phyloP scores from a whole-genome alignment of 1,140 invertebrate species.

The Holotrichia oblita region DNA sequence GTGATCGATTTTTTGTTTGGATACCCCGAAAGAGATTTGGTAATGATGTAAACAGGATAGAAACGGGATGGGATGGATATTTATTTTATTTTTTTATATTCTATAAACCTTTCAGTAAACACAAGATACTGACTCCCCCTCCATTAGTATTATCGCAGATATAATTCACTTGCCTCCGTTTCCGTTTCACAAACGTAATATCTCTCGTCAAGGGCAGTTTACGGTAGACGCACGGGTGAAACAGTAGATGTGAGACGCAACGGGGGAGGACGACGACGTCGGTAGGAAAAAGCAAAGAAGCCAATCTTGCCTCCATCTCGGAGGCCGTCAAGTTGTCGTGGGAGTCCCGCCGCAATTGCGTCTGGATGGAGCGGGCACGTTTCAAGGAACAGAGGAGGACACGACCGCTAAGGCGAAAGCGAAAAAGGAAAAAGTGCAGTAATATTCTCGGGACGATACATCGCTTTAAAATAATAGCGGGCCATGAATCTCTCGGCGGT shows the following conservation, averaged over 20 bases:
- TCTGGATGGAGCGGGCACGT: no score
- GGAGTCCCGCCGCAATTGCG: constrained; percentile 3
- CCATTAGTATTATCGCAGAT: constrained; percentile 1
- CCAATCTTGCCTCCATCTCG: background rate
- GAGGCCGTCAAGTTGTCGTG: background rate
- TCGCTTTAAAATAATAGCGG: constrained; percentile 13
- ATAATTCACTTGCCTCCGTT: background rate
- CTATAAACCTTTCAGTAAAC: background rate
- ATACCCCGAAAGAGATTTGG: no score
- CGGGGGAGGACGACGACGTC: background rate
- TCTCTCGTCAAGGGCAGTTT: constrained; percentile 6
- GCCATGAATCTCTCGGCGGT: background rate
- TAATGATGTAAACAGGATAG: no score
- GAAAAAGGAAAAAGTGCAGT: background rate
- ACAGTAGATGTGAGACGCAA: no score
- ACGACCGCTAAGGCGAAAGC: background rate
- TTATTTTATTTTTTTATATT: no score
- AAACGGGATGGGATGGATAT: no score
- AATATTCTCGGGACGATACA: constrained; percentile 7
- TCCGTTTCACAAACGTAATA: background rate
- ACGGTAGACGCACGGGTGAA: background rate
- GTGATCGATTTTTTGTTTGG: no score
- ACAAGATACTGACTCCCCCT: background rate
- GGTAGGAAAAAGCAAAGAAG: background rate
- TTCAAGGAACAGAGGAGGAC: background rate